Evolutionary conservation across 1,140 invertebrate genomes (phyloP).

Genomic region (Aphelinus atriplicis): DNA sequence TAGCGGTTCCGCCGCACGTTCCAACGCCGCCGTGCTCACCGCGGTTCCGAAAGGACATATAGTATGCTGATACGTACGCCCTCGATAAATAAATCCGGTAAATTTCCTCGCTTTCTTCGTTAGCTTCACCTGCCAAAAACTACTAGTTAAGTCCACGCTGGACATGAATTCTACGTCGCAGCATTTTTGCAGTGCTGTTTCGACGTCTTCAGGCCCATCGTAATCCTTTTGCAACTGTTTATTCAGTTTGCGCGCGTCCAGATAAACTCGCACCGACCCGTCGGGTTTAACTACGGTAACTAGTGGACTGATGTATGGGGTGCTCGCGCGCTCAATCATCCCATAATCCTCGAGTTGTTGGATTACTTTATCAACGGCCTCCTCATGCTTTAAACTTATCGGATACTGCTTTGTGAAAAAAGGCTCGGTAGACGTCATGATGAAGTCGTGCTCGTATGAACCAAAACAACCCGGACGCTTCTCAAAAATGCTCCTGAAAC

Average conservation of each 20-base stretch:
- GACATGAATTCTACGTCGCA: constrained; percentile 40
- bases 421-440: too few species aligned
- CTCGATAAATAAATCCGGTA: constrained; percentile 51
- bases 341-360: too few species aligned
- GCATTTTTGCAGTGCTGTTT: constrained; percentile 45
- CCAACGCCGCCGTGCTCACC: constrained; percentile 50
- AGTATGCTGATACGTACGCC: constrained; percentile 49
- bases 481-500: too few species aligned
- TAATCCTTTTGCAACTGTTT: constrained; percentile 45
- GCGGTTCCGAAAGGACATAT: constrained; percentile 51
- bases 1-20: constrained; percentile 16
- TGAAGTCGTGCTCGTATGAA: too few species aligned
- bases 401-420: too few species aligned
- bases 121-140: constrained; percentile 56
- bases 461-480: too few species aligned
- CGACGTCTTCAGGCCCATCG: constrained; percentile 45
- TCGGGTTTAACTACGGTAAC: too few species aligned
- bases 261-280: background rate
- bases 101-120: constrained; percentile 44
- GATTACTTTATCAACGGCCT: too few species aligned
- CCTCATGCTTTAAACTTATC: too few species aligned
- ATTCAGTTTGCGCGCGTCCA: constrained; percentile 54
- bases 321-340: too few species aligned
- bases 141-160: constrained; percentile 49
- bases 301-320: too few species aligned